Evolutionary conservation across 2,797 vertebrate species (phyloP), one percentile per base, ranked within the genome.

Genomic region (Erpetoichthys calabaricus): DNA sequence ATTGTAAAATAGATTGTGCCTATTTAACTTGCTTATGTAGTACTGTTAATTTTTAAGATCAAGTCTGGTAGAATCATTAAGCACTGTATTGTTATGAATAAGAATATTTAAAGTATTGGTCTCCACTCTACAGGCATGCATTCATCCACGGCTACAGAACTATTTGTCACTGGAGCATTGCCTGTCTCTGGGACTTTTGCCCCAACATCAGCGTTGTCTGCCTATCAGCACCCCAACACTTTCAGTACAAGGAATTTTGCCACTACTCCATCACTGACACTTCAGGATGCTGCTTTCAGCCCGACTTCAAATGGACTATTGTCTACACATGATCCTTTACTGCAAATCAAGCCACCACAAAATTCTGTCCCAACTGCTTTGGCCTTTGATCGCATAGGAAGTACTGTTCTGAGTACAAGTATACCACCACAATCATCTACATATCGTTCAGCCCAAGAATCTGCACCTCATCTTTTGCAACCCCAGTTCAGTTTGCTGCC

Each of bases 401-500:
- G 81, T 64, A 80, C 90, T 45, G 72, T 86, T 53, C 68, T 96
- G 69, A 91, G 89, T 70, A 84, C 85, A 46, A 74, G 87, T 59
- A 69, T 96, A 44, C 96, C 96, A 58, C 89, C 93, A 56, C 92
- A 98, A 75, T 99, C 96, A 57, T 99, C 96, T 63, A 99, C 96
- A 1, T 99, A 99, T 61, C 94, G 96, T 58, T 99, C 96, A 59
- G 96, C 96, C 69, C 96, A 99, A 81, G 96, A 99, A 67, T 99
- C 96, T n/a, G 96, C 96, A 8, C 94, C 96, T 47, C 96, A 99
- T 67, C 94, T 97, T 50, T 73, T 99, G 56, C 94, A 98, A 66
- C 94, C 96, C 69, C 96, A 99, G 54, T 97, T 97, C 67, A 92
- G 89, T 78, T 83, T 98, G 62, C 85, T 97, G 67, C 79, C 92